Evolutionary conservation across 2,113 vertebrate genomes (phyloP).

Genomic region (Hystrix brachyura): DNA sequence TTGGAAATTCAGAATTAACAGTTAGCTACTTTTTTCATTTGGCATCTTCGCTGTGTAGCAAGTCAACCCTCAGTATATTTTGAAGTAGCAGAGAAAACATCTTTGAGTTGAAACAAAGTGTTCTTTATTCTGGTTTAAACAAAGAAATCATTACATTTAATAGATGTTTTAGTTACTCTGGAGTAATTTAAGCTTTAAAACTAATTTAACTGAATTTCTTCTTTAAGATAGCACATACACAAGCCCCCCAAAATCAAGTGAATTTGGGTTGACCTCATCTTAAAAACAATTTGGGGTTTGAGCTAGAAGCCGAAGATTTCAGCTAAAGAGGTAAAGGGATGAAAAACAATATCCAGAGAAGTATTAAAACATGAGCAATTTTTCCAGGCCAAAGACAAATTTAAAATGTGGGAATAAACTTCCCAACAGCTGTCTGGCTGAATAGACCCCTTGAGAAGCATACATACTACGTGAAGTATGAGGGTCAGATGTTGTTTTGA

Average conservation of each 20-base stretch:
- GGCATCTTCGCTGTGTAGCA: neutral
- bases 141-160: slow-evolving; percentile 43
- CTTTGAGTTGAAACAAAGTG: slow-evolving; percentile 68
- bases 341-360: slow-evolving; percentile 66
- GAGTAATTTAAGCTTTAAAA: slow-evolving; percentile 70
- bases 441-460: slow-evolving; percentile 79
- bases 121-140: slow-evolving; percentile 68
- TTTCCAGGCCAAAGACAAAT: slow-evolving; percentile 71
- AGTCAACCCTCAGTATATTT: slow-evolving; percentile 27
- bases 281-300: slow-evolving; percentile 55
- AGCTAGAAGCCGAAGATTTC: slow-evolving; percentile 43
- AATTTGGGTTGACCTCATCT: slow-evolving; percentile 59
- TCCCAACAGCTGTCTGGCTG: slow-evolving; percentile 71
- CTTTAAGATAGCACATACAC: slow-evolving; percentile 9
- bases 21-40: slow-evolving; percentile 19
- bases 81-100: slow-evolving; percentile 76
- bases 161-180: slow-evolving; percentile 37
- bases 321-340: slow-evolving; percentile 43
- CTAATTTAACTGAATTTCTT: slow-evolving; percentile 55
- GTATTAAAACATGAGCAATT: slow-evolving; percentile 57
- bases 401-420: slow-evolving; percentile 82
- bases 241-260: neutral
- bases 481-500: slow-evolving; percentile 75
- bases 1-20: slow-evolving; percentile 36
- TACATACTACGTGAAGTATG: slow-evolving; percentile 74